phyloP scores from a whole-genome alignment of 2,888 invertebrate genomes.

The Lottia gigantea region DNA sequence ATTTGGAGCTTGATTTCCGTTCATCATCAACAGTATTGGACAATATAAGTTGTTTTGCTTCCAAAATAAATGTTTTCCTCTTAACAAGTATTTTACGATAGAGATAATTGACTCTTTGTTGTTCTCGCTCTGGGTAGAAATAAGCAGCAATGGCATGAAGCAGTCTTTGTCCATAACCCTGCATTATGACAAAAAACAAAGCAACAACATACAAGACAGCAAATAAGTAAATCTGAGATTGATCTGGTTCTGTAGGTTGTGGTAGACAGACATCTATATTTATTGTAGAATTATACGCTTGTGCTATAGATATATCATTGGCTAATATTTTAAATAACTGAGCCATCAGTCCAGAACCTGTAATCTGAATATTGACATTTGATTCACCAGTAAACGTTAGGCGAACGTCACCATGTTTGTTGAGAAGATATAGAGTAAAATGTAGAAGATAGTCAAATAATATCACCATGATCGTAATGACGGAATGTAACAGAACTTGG shows the following conservation, averaged over 20 bases:
- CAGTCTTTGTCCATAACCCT: constrained; percentile 17
- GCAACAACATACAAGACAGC: background rate
- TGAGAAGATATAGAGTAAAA: constrained; percentile 9
- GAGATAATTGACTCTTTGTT: constrained; percentile 15
- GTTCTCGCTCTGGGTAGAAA: constrained; percentile 17
- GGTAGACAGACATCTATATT: constrained; percentile 14
- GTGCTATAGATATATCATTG: constrained; percentile 4
- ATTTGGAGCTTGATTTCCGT: background rate
- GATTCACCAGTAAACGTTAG: constrained; percentile 8
- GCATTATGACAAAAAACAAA: constrained; percentile 5
- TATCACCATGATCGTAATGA: constrained; percentile 1
- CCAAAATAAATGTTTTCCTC: constrained; percentile 3
- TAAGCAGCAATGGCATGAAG: constrained; percentile 13
- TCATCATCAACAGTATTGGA: background rate
- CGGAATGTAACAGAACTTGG: constrained; percentile 10
- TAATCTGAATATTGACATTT: constrained; percentile 5
- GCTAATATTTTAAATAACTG: constrained; percentile 10
- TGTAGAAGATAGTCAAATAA: constrained; percentile 13
- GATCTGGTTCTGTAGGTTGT: background rate
- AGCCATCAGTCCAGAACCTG: constrained; percentile 7
- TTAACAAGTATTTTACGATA: constrained; percentile 15
- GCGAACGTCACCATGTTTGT: constrained; percentile 6
- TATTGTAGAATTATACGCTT: constrained; percentile 14
- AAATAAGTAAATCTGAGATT: background rate
- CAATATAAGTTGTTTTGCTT: background rate